Percentiles rank a stretch among this genome's conserved stretches.
Evolutionary conservation across 92 coral and sea anemone species (phyloP).

Genomic region (Epizoanthus fatuus): DNA sequence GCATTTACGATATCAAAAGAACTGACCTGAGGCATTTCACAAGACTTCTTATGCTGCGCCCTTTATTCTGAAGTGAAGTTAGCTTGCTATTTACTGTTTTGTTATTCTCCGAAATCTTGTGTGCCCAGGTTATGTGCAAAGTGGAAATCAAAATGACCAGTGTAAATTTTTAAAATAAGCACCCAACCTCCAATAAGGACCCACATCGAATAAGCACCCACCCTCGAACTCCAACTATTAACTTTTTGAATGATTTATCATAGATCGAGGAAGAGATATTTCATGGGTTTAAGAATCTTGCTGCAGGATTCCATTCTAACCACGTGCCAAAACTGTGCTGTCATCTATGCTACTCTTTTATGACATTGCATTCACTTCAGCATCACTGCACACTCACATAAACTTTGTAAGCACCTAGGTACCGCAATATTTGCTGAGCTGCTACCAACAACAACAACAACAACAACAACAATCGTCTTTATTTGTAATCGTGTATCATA

Average conservation of each 20-base stretch:
- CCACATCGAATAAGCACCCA: constrained; percentile 12
- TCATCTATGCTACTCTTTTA: constrained; percentile 13
- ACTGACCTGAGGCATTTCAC: too few species aligned
- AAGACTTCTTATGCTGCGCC: background rate
- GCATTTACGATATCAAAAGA: too few species aligned
- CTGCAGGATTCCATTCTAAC: background rate
- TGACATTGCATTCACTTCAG: constrained; percentile 12
- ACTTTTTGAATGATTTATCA: background rate
- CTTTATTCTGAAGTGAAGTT: constrained; percentile 7
- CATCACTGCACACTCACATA: constrained; percentile 7
- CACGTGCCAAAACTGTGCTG: constrained; percentile 13
- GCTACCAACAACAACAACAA: constrained; percentile 12
- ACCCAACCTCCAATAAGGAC: constrained; percentile 17
- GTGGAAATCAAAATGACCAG: constrained; percentile 13
- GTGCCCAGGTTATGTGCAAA: background rate
- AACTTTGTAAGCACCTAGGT: constrained; percentile 8
- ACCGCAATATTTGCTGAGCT: constrained; percentile 9
- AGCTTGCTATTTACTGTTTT: constrained; percentile 6
- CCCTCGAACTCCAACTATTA: constrained; percentile 9
- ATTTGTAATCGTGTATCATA: background rate
- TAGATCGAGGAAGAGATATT: too few species aligned
- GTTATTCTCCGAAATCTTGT: constrained; percentile 1
- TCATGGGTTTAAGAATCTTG: too few species aligned
- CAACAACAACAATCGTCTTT: background rate
- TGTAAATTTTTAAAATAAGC: constrained; percentile 4